Evolutionary conservation across 2,888 invertebrate species (phyloP), one percentile per base, ranked within the genome.

Genomic region (Osedax frankpressi): DNA sequence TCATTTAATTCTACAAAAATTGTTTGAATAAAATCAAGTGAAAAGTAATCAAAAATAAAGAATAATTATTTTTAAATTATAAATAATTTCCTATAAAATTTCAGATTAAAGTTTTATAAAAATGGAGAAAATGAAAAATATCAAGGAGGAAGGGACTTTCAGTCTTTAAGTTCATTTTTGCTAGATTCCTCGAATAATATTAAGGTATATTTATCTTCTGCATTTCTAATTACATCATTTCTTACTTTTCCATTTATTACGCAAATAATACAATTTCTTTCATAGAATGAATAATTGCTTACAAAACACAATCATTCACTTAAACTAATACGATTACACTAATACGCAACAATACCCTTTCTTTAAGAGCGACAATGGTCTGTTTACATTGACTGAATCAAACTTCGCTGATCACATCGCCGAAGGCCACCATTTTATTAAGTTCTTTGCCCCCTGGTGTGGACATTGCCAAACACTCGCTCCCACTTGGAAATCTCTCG

Each of bases 371-470:
- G 44, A 44, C 11, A 44, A 71, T 30, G 60, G 59, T 24, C 28
- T 80, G n/a, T 76, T 77, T 29, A 78, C 88, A 65, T 86, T 93
- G 75, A 90, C 88, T 0, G 89, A 89, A 60, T 89, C 90, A 70
- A 90, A 88, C 74, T 93, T 93, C 80, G 88, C 89, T 62, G 87
- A 89, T 30, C 89, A 88, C 73, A 86, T 91, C 60, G 87, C 89
- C 77, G 88, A 28, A 72, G 92, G 92, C 71, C 89, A 89, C 79
- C 91, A 92, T 84, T 93, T 94, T 81, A 87, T 94, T 1, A 92
- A 93, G 86, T 93, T 93, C 84, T 93, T 90, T 85, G 91, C 91
- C 0, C 92, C 93, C 0, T 77, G 94, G 94, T 94, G 94, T 84
- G 87, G 90, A 73, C 91, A 91, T 80, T 93, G 92, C 80, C 85